Evolutionary conservation across 2,113 vertebrate species (phyloP).

Genomic region (Caloenas nicobarica): DNA sequence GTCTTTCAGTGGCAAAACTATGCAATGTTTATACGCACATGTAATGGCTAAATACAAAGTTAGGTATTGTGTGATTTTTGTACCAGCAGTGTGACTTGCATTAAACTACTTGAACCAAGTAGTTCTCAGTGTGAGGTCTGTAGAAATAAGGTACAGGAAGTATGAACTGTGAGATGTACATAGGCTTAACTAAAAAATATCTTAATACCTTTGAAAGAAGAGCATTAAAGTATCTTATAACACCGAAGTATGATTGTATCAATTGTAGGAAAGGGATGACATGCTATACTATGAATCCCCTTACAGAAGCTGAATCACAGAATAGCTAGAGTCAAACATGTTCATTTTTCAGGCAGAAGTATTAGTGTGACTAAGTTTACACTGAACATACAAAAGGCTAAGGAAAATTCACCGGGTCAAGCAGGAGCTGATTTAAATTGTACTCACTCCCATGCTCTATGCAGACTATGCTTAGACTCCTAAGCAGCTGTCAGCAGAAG

Average conservation of each 20-base stretch:
- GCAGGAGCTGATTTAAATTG: not conserved
- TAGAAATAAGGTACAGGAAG: not conserved
- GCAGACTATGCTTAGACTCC: not conserved
- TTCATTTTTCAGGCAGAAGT: not conserved
- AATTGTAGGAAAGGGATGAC: not conserved
- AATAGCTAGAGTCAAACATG: not conserved
- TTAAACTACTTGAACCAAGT: not conserved
- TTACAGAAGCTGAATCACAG: not conserved
- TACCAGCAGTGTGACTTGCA: not conserved
- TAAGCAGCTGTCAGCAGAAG: not conserved
- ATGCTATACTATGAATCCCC: not conserved
- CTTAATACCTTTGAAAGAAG: not conserved
- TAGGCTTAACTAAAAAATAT: not conserved
- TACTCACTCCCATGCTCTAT: not conserved
- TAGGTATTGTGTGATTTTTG: not conserved
- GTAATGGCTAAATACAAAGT: not conserved
- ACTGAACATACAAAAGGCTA: not conserved
- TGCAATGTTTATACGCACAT: not conserved
- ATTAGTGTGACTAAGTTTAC: not conserved
- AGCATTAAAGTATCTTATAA: not conserved
- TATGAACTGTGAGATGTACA: not conserved
- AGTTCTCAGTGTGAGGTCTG: not conserved
- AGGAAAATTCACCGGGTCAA: not conserved
- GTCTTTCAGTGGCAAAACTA: not conserved
- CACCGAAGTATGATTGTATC: not conserved